A percentile compares a stretch with the other conserved stretches of the same genome.
phyloP scores from a whole-genome alignment of 1,140 invertebrate species.

The Philotrypesis tridentata region DNA sequence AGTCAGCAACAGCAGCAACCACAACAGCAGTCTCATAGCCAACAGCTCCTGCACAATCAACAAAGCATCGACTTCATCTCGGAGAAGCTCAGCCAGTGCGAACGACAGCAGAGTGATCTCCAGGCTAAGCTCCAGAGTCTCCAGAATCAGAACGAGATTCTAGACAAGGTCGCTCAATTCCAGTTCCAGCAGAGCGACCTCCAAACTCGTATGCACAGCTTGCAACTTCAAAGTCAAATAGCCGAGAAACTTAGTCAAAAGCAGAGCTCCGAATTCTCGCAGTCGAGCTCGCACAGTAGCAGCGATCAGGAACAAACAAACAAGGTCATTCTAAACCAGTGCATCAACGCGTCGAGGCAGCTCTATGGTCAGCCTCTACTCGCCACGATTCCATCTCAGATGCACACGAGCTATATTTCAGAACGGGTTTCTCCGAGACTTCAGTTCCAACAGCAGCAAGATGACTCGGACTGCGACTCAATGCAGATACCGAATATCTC shows the following conservation, averaged over 20 bases:
- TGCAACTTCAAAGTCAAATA: conserved; percentile 62
- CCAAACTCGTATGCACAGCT: conserved; percentile 64
- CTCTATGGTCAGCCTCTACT: conserved; percentile 62
- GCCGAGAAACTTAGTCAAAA: conserved; percentile 61
- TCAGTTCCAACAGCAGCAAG: conserved; percentile 50
- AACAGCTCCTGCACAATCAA: conserved; percentile 65
- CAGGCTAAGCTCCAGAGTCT: conserved; percentile 70
- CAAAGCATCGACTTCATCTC: conserved; percentile 69
- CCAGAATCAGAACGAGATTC: conserved; percentile 71
- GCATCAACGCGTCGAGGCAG: conserved; percentile 51
- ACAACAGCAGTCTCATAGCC: conserved; percentile 40
- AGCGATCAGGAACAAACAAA: conserved; percentile 45
- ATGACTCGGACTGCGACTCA: conserved; percentile 56
- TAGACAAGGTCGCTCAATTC: conserved; percentile 70
- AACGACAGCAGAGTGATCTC: conserved; percentile 69
- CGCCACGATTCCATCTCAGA: conserved; percentile 58
- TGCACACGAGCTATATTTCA: conserved; percentile 28
- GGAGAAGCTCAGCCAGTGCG: conserved; percentile 70
- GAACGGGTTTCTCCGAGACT: conserved; percentile 65
- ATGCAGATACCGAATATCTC: conserved; percentile 67
- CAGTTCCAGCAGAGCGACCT: conserved; percentile 68
- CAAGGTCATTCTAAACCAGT: conserved; percentile 26
- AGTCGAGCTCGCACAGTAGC: background rate
- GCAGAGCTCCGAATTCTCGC: conserved; percentile 53
- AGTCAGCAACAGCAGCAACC: conserved; percentile 48